Percentiles rank a stretch among this genome's conserved stretches.
Evolutionary conservation across 2,113 vertebrate species (phyloP).

Genomic region (Lophotis ruficrista): DNA sequence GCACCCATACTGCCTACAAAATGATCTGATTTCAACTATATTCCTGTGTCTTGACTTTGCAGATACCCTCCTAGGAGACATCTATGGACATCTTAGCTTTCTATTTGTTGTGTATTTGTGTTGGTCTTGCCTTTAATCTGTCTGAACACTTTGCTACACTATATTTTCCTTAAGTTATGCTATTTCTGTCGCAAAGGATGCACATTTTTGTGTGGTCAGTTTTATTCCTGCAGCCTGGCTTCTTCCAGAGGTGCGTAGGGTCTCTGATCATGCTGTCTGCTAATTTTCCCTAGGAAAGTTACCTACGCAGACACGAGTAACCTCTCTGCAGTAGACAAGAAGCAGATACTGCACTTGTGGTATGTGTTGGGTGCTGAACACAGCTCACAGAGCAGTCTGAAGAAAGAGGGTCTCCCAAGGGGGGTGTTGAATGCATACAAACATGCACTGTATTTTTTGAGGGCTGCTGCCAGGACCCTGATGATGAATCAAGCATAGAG

Average conservation of each 20-base stretch:
- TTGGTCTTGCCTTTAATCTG: neutral
- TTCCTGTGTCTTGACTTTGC: neutral
- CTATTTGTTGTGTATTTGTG: neutral
- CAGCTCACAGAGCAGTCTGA: neutral
- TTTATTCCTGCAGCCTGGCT: neutral
- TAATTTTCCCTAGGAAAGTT: neutral
- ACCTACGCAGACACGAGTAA: neutral
- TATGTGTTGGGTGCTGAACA: neutral
- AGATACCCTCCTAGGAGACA: neutral
- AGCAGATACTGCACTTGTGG: neutral
- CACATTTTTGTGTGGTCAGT: neutral
- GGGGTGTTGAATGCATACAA: neutral
- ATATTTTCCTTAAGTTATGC: neutral
- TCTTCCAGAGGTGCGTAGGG: neutral
- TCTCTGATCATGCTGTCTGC: neutral
- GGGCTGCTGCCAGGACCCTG: neutral
- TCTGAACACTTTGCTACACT: neutral
- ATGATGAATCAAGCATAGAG: neutral
- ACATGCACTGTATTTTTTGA: neutral
- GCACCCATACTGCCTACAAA: neutral
- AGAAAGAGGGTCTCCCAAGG: neutral
- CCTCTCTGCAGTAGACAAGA: neutral
- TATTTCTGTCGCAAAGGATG: neutral
- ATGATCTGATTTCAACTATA: neutral
- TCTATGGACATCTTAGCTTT: neutral